Evolutionary conservation across 2,888 invertebrate species (phyloP).

Genomic region (Synanthedon myopaeformis): DNA sequence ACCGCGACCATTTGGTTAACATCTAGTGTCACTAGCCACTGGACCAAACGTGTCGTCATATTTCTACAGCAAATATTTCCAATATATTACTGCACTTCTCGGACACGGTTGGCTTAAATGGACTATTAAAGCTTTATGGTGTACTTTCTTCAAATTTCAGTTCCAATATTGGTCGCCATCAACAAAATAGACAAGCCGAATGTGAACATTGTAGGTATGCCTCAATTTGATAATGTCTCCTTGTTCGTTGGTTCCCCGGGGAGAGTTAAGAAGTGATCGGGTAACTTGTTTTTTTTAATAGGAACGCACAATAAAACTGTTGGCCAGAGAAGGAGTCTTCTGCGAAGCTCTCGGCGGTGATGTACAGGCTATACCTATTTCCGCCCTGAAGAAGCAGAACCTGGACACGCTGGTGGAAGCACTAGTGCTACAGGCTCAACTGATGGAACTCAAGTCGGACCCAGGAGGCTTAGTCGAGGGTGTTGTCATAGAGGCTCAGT

Average conservation of each 20-base stretch:
- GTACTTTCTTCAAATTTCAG: slow-evolving; percentile 55
- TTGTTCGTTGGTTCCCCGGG: not conserved
- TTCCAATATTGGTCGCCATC: slow-evolving; percentile 95
- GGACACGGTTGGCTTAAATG: no score
- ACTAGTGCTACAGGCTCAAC: slow-evolving; percentile 83
- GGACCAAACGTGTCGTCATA: no score
- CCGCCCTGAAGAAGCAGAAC: slow-evolving; percentile 87
- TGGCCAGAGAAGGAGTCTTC: slow-evolving; percentile 82
- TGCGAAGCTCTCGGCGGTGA: slow-evolving; percentile 94
- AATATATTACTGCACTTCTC: slow-evolving; percentile 54
- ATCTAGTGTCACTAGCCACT: no score
- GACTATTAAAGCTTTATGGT: no score
- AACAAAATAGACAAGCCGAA: slow-evolving; percentile 97
- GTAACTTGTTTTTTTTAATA: slow-evolving; percentile 33
- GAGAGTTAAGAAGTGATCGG: not conserved
- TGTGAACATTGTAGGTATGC: slow-evolving; percentile 86
- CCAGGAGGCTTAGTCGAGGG: slow-evolving; percentile 89
- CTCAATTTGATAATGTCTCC: slow-evolving; percentile 21
- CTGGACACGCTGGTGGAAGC: slow-evolving; percentile 85
- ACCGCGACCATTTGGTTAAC: no score
- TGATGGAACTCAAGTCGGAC: slow-evolving; percentile 89
- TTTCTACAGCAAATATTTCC: no score
- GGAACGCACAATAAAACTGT: slow-evolving; percentile 79
- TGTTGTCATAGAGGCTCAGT: slow-evolving; percentile 87
- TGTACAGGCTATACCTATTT: slow-evolving; percentile 89